Base-by-base conservation (phyloP, 1,140 invertebrate species). In the Atta texana region DNA sequence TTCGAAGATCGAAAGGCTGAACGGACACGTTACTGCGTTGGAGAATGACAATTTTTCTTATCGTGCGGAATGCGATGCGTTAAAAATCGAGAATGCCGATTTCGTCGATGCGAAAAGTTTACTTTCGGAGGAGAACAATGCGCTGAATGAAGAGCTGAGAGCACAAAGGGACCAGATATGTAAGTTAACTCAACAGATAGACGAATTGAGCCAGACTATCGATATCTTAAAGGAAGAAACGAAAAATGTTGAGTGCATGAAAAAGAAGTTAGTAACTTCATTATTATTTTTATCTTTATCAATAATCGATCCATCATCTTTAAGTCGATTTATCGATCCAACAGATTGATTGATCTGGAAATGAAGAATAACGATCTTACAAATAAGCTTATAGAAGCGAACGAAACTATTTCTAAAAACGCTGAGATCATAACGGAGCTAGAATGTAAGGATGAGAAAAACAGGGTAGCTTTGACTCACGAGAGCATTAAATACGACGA, bases 321-420 rank as follows among this genome's bases (percentile, higher is more conserved):
- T 28, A 57, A 44, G 14, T 21, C 18, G 1, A 82, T 28, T 82
- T 81, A 16, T 69, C 5, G 28, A 1, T 61, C 34, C 14, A 8
- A 53, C 34, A 92, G 91, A 64, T 82, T 92, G 16, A 49, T 57
- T 0, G 57, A 84, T 1, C 59, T 90, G 63, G 75, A 88, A 49
- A 53, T 12, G 10, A 74, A 87, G 31, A 92, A 92, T 10, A 53
- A 64, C 0, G 64, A 89, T 39, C 57, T 91, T 10, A 39, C 59
- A n/a, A 74, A 75, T 4, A 69, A 80, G n/a, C 53, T 89, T 31
- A n/a, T 51, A 18, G 53, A 81, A 21, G 7, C 57, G 8, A 81
- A 85, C 16, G 69, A 84, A 4, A 80, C 78, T 12, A 68, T 89
- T 16, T 64, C 74, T 3, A 74, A 53, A 7, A 86, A 90, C 2